Base-by-base conservation (phyloP, 2,113 vertebrate species). In the Hypocryptadius cinnamomeus region DNA sequence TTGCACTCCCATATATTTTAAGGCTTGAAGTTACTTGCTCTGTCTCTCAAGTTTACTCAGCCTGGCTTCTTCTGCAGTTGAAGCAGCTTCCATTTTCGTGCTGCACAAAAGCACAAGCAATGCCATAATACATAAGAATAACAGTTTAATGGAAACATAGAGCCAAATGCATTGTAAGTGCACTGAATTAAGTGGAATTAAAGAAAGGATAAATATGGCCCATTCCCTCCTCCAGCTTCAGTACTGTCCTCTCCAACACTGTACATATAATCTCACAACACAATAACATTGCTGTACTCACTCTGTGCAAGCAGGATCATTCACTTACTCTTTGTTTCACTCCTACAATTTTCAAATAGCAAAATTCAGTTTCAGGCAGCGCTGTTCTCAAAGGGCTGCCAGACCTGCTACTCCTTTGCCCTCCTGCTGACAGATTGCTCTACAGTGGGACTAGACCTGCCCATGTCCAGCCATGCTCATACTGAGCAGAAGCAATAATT, bases 141-240 rank as follows among this genome's bases (percentile, higher is more conserved):
- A 83, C n/a, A 59, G 37, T 88, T 89, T 89, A 33, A 45, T 74
- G 76, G 89, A 95, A 68, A 59, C 63, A 31, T 6, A 64, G 77
- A 78, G 68, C 79, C 76, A 92, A 90, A 85, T 78, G 76, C 69
- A 61, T 85, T 91, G 57, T 51, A 92, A 90, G 66, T 0, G 17
- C 13, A 79, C 47, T 9, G 68, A 94, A 95, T 94, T 95, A 90
- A 94, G 54, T 76, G 57, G 85, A 92, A 94, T 91, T 92, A 93
- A 80, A 68, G 44, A 79, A 74, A 86, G 44, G 65, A 79, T 93
- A 94, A 95, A 87, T 80, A 91, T 2, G 25, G 48, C 37, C 92
- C 35, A 9, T 84, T 65, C 61, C 47, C 28, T 74, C 45, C 53
- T 85, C 73, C 40, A 65, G 13, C 22, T 90, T 70, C 83, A 51